Conservation (phyloP, 2,888 invertebrate species). For the Dryococelus australis region DNA sequence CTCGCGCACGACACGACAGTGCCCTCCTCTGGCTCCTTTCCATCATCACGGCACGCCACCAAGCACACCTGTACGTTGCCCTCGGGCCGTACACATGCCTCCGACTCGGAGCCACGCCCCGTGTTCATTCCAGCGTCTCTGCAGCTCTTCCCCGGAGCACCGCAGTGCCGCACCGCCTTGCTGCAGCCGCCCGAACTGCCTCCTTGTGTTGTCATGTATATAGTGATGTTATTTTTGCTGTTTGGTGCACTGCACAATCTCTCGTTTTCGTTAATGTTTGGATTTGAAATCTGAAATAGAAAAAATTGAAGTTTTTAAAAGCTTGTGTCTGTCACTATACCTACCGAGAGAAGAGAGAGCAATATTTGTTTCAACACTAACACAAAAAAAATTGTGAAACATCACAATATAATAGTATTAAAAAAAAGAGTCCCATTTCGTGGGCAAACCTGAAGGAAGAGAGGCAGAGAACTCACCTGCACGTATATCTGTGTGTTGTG, state of each 20-base stretch:
- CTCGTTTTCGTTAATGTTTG: neutral
- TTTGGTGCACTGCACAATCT: neutral
- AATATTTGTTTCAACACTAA: neutral
- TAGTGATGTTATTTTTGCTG: neutral
- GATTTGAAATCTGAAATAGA: neutral
- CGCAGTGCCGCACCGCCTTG: conserved; percentile 49
- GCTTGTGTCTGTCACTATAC: no score
- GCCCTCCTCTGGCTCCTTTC: conserved; percentile 40
- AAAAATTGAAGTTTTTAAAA: neutral
- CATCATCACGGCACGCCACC: conserved; percentile 39
- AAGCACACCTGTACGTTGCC: conserved; percentile 42
- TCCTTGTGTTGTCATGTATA: conserved; percentile 37
- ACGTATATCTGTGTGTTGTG: conserved; percentile 37
- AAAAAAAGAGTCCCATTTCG: no score
- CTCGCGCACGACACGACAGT: neutral
- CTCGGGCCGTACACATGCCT: conserved; percentile 46
- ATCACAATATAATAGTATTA: no score
- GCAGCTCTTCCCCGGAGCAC: conserved; percentile 42
- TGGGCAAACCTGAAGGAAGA: no score
- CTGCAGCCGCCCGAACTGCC: conserved; percentile 40
- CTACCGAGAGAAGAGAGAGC: no score
- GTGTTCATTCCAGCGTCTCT: neutral
- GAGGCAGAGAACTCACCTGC: conserved; percentile 29
- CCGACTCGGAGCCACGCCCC: neutral
- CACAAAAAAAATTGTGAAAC: no score